Conservation (phyloP, 2,797 vertebrate species). For the Morelia viridis region DNA sequence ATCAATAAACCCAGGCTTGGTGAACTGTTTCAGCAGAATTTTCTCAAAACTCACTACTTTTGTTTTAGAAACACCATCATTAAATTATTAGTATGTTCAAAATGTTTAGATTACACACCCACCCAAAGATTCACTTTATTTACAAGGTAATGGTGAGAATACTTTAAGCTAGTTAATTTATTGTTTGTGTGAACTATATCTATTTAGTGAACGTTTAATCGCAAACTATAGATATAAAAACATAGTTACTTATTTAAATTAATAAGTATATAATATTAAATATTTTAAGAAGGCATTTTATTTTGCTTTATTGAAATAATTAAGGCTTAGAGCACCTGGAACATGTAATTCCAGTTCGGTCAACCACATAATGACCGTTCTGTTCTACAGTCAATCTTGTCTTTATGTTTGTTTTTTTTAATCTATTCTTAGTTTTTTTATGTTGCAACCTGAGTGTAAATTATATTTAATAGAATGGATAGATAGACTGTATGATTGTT, state of each 20-base stretch:
- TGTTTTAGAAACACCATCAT: background rate
- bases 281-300: background rate
- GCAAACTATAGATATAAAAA: slow-evolving; percentile 1
- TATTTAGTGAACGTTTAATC: background rate
- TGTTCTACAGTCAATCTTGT: background rate
- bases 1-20: slow-evolving; percentile 19
- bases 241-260: background rate
- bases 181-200: background rate
- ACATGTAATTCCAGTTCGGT: slow-evolving; percentile 14
- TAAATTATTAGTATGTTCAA: background rate
- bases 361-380: background rate
- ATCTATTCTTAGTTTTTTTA: background rate
- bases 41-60: background rate
- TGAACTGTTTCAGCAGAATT: background rate
- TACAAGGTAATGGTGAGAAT: background rate
- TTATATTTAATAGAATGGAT: background rate
- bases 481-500: background rate
- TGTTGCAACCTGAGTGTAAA: background rate
- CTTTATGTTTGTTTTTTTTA: background rate
- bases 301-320: background rate
- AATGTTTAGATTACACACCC: background rate
- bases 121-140: slow-evolving; percentile 12
- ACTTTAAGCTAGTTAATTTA: background rate
- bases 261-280: background rate
- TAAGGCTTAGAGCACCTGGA: background rate